A percentile compares a stretch with the other conserved stretches of the same genome.
Conservation (phyloP, 2,888 invertebrate genomes). For the Balanococcus diminutus region DNA sequence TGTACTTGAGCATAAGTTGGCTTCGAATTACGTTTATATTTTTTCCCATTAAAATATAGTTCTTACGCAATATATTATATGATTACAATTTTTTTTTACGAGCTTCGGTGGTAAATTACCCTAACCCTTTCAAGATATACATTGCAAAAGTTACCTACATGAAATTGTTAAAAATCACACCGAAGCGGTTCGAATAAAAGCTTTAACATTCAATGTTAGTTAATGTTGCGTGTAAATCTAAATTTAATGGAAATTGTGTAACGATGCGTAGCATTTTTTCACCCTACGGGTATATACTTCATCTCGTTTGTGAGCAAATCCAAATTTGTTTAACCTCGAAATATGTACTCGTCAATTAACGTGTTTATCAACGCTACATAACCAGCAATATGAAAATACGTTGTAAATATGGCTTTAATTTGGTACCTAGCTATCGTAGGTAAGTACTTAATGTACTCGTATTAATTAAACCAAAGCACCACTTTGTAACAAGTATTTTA, state of each 20-base stretch:
- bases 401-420: background rate
- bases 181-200: slow-evolving; percentile 38
- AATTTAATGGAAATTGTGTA: slow-evolving; percentile 54
- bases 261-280: slow-evolving; percentile 51
- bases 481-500: background rate
- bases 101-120: background rate
- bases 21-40: background rate
- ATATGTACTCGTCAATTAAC: slow-evolving; percentile 9
- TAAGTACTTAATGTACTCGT: no score
- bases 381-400: background rate
- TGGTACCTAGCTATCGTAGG: background rate
- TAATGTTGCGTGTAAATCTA: slow-evolving; percentile 53
- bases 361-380: background rate
- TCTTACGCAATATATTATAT: background rate
- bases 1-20: background rate
- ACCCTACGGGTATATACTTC: slow-evolving; percentile 46
- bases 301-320: slow-evolving; percentile 16
- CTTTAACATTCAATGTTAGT: slow-evolving; percentile 43
- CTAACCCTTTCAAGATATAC: slow-evolving; percentile 24
- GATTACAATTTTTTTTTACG: background rate
- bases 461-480: background rate
- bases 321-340: slow-evolving; percentile 17
- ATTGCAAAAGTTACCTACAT: background rate
- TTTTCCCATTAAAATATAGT: background rate
- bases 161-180: slow-evolving; percentile 25